Base-by-base conservation (phyloP, 1,140 invertebrate species). In the Oryctes rhinoceros region DNA sequence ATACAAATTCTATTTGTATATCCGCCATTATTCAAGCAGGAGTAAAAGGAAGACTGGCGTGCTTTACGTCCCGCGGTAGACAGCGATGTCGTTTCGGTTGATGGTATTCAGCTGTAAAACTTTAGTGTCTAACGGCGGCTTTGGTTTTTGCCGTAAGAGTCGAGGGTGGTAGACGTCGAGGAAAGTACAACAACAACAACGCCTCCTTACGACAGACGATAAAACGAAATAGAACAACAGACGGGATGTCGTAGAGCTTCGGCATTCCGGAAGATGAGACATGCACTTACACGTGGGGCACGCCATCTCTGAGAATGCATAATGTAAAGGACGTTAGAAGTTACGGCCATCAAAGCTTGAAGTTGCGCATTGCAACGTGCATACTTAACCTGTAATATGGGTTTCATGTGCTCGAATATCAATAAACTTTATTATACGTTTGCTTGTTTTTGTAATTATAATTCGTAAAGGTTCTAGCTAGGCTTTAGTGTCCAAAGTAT, bases 71-170 rank as follows among this genome's bases (percentile, higher is more conserved):
- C 49, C n/a, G 6, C 13, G 13, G 49, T 53, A 53, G 49, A 53
- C 49, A 53, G 49, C 49, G 49, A 53, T 53, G 49, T 53, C 49
- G n/a, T 53, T 53, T 18, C 49, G 13, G 49, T 53, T 53, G 49
- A 53, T 53, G 49, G 49, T 10, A 53, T 53, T 53, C 49, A 53
- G 49, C 49, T 53, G 49, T 53, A 53, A 53, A 53, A 53, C 49
- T 53, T 53, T 53, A 53, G 49, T 15, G 49, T 53, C 49, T 53
- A 13, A 53, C 49, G 49, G 49, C 13, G 49, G 9, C 49, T 53
- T 15, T 18, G 49, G 9, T 53, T 53, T 53, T 53, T 53, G 24
- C 24, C 49, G 13, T 53, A 13, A 4, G 9, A 53, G 4, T 30
- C 3, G 47, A 48, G 13, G 9, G 7, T 48, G 7, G 47, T 3